Evolutionary conservation across 1,140 invertebrate species (phyloP).

Genomic region (Alviniconcha marisindica): DNA sequence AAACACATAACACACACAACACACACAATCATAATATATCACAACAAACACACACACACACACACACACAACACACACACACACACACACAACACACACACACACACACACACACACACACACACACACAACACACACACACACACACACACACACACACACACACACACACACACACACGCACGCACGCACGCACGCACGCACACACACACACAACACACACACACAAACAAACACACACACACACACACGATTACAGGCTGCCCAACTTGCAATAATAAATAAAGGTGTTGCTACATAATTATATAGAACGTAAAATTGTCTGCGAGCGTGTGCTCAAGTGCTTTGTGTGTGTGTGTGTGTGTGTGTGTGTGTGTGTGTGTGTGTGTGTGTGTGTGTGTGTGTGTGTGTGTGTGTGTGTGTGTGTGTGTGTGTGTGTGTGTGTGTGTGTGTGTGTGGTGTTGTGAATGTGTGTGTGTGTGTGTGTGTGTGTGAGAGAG

Average conservation of each 20-base stretch:
- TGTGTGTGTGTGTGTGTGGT: neutral
- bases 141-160: neutral
- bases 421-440: slow-evolving; percentile 11
- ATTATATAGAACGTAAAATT: too few relatives aligned
- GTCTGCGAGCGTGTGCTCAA: neutral
- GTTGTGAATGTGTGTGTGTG: neutral
- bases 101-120: slow-evolving; percentile 1
- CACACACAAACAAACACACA: neutral
- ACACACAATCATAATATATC: too few relatives aligned
- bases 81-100: neutral
- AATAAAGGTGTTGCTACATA: too few relatives aligned
- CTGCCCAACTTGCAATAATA: too few relatives aligned
- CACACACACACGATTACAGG: too few relatives aligned
- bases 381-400: slow-evolving; percentile 9
- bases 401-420: neutral
- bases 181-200: neutral
- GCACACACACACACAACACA: neutral
- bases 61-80: neutral
- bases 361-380: neutral
- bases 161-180: neutral
- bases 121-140: neutral
- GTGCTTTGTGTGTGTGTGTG: too few relatives aligned
- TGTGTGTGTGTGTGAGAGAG: neutral
- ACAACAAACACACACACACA: neutral
- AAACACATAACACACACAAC: too few relatives aligned